Percentiles rank a stretch among this genome's conserved stretches.
Conservation (phyloP, 2,113 vertebrate species). For the Cromileptes altivelis region DNA sequence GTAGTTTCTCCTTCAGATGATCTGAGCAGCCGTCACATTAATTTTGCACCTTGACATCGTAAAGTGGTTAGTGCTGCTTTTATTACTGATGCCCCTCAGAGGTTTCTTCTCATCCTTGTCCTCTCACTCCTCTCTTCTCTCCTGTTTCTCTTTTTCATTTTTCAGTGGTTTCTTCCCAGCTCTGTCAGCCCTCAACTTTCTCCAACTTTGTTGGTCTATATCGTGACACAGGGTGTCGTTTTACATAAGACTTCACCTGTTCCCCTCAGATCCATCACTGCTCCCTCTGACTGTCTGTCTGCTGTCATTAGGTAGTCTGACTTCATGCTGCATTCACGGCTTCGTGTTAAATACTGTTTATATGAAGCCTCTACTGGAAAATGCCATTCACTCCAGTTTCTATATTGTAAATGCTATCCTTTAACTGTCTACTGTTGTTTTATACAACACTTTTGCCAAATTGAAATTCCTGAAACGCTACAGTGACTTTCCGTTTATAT, state of each 20-base stretch:
- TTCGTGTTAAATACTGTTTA: not conserved
- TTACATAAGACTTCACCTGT: not conserved
- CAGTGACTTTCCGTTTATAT: not conserved
- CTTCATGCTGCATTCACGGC: not conserved
- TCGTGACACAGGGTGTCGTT: not conserved
- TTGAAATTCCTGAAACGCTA: too few species aligned
- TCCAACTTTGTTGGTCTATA: not conserved
- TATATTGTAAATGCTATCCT: too few species aligned
- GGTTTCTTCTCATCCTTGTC: not conserved
- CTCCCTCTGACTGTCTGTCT: not conserved
- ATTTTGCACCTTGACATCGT: slow-evolving; percentile 5
- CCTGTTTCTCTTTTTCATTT: not conserved
- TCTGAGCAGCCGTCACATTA: slow-evolving; percentile 1
- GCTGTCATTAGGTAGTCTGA: not conserved
- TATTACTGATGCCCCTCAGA: not conserved
- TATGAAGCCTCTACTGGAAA: not conserved
- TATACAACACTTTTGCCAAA: too few species aligned
- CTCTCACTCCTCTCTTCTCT: not conserved
- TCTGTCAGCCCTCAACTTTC: not conserved
- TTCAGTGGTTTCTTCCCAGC: not conserved
- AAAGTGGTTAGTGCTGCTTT: slow-evolving; percentile 7
- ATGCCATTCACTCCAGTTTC: too few species aligned
- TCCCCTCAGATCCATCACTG: not conserved
- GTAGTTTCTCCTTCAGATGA: slow-evolving; percentile 8
- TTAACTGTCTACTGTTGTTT: too few species aligned